Evolutionary conservation across 2,888 invertebrate species (phyloP).

Genomic region (Drosophila buzzatii): DNA sequence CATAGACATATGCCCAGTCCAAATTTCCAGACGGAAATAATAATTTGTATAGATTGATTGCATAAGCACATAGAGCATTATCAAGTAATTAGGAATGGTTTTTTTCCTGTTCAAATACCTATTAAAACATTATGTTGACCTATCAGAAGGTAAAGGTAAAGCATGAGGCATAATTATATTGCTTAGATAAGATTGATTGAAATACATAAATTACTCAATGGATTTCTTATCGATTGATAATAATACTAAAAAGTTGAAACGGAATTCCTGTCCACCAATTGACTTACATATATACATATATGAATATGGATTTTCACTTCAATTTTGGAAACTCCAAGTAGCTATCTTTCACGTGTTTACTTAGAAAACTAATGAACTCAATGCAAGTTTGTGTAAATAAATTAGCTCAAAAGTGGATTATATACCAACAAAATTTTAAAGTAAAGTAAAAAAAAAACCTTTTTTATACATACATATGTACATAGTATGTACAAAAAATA

Average conservation of each 20-base stretch:
- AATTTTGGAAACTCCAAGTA: neutral
- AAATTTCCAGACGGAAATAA: neutral
- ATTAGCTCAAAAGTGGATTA: too few relatives aligned
- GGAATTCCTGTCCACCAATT: neutral
- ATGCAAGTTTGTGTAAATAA: neutral
- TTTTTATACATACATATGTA: too few relatives aligned
- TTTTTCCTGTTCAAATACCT: neutral
- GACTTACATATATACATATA: neutral
- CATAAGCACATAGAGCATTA: neutral
- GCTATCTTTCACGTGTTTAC: neutral
- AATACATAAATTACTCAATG: slow-evolving; percentile 3
- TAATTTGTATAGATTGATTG: neutral
- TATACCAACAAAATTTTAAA: too few relatives aligned
- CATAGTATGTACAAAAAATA: too few relatives aligned
- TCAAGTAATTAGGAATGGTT: neutral
- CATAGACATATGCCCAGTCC: neutral
- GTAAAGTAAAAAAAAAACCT: too few relatives aligned
- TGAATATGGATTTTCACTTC: too few relatives aligned
- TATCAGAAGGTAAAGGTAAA: neutral
- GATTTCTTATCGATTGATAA: neutral
- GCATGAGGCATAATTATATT: neutral
- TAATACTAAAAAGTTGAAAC: neutral
- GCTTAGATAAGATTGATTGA: neutral
- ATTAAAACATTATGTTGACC: slow-evolving; percentile 1
- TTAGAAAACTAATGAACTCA: neutral